A percentile compares a stretch with the other conserved stretches of the same genome.
phyloP scores from a whole-genome alignment of 2,113 vertebrate species.

The Micronycteris hirsuta region DNA sequence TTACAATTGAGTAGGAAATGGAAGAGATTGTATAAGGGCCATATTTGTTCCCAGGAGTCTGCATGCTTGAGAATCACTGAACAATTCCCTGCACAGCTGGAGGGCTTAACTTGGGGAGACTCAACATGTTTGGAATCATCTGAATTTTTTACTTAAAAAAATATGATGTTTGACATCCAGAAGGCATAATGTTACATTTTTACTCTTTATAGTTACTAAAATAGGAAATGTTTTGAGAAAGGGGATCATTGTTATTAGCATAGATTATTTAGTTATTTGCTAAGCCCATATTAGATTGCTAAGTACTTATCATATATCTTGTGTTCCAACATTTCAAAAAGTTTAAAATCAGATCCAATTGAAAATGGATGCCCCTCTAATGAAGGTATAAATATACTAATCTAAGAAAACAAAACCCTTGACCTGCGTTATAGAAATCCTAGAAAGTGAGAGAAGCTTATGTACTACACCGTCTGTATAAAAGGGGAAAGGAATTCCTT shows the following conservation, averaged over 20 bases:
- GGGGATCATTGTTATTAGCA: not conserved
- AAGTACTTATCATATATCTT: not conserved
- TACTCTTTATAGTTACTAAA: not conserved
- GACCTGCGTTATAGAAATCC: not conserved
- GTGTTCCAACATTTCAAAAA: not conserved
- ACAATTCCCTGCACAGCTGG: not conserved
- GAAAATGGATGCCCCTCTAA: conserved; percentile 1
- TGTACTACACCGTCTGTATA: not conserved
- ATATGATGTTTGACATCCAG: not conserved
- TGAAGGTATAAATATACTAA: conserved; percentile 5
- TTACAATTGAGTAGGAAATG: not conserved
- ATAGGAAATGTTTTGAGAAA: not conserved
- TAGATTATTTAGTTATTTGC: not conserved
- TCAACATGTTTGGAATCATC: not conserved
- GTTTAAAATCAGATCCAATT: conserved; percentile 50
- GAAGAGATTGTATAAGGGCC: not conserved
- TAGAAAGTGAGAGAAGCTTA: not conserved
- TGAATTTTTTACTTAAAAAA: not conserved
- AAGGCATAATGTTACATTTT: not conserved
- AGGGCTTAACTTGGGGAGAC: not conserved
- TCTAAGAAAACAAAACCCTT: conserved; percentile 33
- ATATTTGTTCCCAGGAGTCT: not conserved
- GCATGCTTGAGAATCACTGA: not conserved
- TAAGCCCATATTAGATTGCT: not conserved
- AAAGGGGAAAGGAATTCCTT: not conserved